Conservation (phyloP, 1,140 invertebrate genomes). For the Pseudomyrmex dendroicus region DNA sequence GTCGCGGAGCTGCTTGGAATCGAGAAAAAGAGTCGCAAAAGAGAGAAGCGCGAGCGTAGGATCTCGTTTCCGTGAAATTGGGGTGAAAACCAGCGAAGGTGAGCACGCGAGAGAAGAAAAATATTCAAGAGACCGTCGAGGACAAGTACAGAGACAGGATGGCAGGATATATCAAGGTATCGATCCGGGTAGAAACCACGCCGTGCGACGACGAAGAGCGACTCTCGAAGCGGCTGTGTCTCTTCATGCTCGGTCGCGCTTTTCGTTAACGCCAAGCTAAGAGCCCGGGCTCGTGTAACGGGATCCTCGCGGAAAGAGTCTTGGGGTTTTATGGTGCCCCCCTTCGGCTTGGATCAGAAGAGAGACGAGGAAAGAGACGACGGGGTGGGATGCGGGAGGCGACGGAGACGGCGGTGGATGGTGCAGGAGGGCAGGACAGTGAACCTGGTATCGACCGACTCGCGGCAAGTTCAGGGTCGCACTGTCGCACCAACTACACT, state of each 20-base stretch:
- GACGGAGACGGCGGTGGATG: constrained; percentile 66
- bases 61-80: constrained; percentile 69
- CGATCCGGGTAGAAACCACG: constrained; percentile 64
- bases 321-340: constrained; percentile 77
- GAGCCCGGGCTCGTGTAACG: constrained; percentile 76
- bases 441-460: constrained; percentile 81
- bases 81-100: constrained; percentile 65
- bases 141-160: constrained; percentile 69
- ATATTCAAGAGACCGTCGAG: constrained; percentile 66
- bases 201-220: constrained; percentile 68
- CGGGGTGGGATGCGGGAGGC: constrained; percentile 10
- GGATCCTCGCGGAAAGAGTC: constrained; percentile 78
- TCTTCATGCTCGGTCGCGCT: constrained; percentile 76
- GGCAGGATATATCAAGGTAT: constrained; percentile 72
- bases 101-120: constrained; percentile 66
- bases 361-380: constrained; percentile 39
- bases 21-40: constrained; percentile 23
- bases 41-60: constrained; percentile 14
- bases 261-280: constrained; percentile 77
- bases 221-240: constrained; percentile 73
- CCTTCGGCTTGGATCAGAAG: constrained; percentile 69
- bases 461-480: constrained; percentile 82
- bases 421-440: constrained; percentile 75
- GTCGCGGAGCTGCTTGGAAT: neutral
- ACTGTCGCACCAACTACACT: constrained; percentile 75